Conservation (phyloP, 2,113 vertebrate species). For the Atrichornis clamosus region DNA sequence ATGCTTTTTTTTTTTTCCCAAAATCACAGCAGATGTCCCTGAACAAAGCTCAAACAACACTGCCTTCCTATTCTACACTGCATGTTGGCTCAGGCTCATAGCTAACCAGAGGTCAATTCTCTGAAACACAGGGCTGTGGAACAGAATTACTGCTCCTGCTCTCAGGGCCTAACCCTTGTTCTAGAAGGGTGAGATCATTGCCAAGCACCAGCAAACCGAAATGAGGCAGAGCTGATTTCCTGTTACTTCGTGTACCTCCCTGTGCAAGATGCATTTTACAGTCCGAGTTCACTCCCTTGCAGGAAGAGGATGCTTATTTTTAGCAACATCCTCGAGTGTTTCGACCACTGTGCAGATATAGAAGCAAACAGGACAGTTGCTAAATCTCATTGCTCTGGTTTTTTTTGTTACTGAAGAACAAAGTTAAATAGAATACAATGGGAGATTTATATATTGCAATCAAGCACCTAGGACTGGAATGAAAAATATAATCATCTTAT, state of each 20-base stretch:
- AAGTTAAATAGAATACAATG: background rate
- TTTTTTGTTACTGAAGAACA: background rate
- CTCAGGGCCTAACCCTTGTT: background rate
- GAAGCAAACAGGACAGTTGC: background rate
- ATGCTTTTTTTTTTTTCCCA: background rate
- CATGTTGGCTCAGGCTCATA: background rate
- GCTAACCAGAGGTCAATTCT: background rate
- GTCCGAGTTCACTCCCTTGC: conserved; percentile 14
- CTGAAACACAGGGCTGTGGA: background rate
- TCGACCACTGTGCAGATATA: conserved; percentile 10
- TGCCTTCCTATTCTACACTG: background rate
- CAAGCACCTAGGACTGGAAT: background rate
- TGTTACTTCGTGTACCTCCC: background rate
- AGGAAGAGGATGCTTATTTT: conserved; percentile 70
- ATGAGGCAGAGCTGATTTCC: conserved; percentile 30
- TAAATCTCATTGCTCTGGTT: background rate
- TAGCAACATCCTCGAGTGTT: conserved; percentile 58
- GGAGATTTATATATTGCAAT: background rate
- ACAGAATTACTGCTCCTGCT: background rate
- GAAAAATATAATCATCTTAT: background rate
- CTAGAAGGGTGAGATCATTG: background rate
- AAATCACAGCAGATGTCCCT: background rate
- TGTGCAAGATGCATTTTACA: conserved; percentile 56
- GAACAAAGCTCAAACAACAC: background rate
- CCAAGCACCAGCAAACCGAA: background rate